Evolutionary conservation across 2,797 vertebrate species (phyloP), one percentile per base, ranked within the genome.

Genomic region (Spondyliosoma cantharus): DNA sequence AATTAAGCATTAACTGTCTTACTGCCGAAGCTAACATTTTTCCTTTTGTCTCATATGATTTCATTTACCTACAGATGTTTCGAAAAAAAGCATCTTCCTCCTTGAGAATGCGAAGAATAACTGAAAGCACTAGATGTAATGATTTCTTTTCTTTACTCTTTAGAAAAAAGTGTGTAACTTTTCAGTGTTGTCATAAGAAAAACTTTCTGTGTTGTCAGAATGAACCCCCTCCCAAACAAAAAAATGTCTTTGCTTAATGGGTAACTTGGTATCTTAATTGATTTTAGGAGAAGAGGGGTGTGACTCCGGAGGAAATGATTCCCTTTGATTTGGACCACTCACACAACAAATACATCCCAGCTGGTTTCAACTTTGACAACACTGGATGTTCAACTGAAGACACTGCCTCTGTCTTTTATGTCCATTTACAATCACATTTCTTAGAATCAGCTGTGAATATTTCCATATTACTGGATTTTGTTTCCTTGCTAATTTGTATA

Each of bases 71-170:
- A 90, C 94, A 95, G 95, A 95, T 95, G 95, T 95, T 94, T 94
- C 93, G 94, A 92, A 95, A 95, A 95, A 95, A 95, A 94, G 91
- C 93, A 56, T 95, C 94, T 67, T 95, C 95, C 82, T 95, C 94
- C 82, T 93, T 95, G 94, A 94, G 94, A 94, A 94, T 94, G 94
- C 93, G 93, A 93, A 94, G 94, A 91, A 94, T 94, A 87, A 93
- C 94, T 92, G 94, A 95, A 91, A 95, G 83, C 85, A 74, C 93
- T 91, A 94, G 92, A 95, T 94, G 94, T 95, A 95, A 95, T 92
- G 66, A 84, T 83, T 90, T 80, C 42, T 91, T 37, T 91, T 87
- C 80, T 80, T 87, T 93, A 79, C 80, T 92, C 66, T 91, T 46
- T 90, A 74, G 87, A 91, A 76, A 86, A 84, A 81, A 59, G 61